Evolutionary conservation across 1,140 invertebrate species (phyloP).

Genomic region (Pentalonia nigronervosa): DNA sequence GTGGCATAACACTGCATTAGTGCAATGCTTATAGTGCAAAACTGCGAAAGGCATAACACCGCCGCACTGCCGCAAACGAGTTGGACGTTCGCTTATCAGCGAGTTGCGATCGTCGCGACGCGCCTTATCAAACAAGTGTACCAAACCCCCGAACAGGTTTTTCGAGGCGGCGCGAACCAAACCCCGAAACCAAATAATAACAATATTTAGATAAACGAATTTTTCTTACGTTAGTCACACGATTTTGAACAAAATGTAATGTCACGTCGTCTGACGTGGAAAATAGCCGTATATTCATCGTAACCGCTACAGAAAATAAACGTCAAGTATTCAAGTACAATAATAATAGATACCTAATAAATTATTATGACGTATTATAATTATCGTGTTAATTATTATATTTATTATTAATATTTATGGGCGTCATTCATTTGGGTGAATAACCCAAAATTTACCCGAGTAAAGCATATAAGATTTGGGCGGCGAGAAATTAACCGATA

Average conservation of each 20-base stretch:
- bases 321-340: not conserved
- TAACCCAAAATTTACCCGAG: too few relatives aligned
- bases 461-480: too few relatives aligned
- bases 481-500: too few relatives aligned
- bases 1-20: not conserved
- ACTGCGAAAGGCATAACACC: not conserved
- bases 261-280: not conserved
- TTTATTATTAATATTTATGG: too few relatives aligned
- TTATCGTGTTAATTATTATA: too few relatives aligned
- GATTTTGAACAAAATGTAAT: not conserved
- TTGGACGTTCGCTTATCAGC: conserved; percentile 6
- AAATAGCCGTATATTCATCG: not conserved
- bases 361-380: too few relatives aligned
- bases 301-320: not conserved
- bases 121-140: conserved; percentile 39
- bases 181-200: not conserved
- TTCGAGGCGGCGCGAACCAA: not conserved
- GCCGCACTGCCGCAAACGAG: not conserved
- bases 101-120: too few relatives aligned
- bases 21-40: not conserved
- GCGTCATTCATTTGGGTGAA: too few relatives aligned
- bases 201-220: not conserved
- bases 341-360: not conserved
- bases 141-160: not conserved
- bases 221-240: not conserved